phyloP scores from a whole-genome alignment of 2,113 vertebrate genomes.

The Strigops habroptila region DNA sequence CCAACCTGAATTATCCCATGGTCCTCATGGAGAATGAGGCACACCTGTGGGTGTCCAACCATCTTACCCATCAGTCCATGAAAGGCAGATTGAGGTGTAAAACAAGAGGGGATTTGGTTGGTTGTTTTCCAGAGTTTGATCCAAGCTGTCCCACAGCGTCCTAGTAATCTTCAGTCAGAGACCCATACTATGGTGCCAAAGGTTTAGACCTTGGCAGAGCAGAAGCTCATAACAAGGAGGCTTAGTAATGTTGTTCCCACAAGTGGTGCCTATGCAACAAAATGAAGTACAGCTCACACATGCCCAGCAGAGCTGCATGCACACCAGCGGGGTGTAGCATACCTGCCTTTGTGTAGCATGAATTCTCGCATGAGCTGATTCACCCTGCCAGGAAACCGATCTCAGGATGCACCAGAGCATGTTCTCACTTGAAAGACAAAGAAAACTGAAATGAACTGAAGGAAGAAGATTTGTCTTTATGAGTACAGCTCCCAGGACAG shows the following conservation, averaged over 20 bases:
- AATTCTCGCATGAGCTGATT: neutral
- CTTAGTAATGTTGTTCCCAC: neutral
- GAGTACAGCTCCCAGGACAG: neutral
- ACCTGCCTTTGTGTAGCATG: rapidly evolving
- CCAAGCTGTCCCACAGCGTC: neutral
- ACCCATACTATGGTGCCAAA: neutral
- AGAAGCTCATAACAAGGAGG: neutral
- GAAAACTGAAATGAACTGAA: neutral
- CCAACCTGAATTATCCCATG: neutral
- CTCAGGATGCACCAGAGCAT: neutral
- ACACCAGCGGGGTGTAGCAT: neutral
- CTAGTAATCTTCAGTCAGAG: neutral
- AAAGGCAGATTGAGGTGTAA: neutral
- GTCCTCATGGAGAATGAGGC: neutral
- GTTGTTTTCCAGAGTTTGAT: neutral
- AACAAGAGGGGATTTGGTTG: neutral
- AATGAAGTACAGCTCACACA: neutral
- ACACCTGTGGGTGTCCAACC: neutral
- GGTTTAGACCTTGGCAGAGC: neutral
- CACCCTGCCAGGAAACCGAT: neutral
- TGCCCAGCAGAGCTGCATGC: neutral
- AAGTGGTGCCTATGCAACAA: neutral
- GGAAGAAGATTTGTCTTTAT: neutral
- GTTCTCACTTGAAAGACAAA: neutral
- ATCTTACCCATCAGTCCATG: neutral